Conservation (phyloP, 2,797 vertebrate species). For the Scolopax bukidnonensis region DNA sequence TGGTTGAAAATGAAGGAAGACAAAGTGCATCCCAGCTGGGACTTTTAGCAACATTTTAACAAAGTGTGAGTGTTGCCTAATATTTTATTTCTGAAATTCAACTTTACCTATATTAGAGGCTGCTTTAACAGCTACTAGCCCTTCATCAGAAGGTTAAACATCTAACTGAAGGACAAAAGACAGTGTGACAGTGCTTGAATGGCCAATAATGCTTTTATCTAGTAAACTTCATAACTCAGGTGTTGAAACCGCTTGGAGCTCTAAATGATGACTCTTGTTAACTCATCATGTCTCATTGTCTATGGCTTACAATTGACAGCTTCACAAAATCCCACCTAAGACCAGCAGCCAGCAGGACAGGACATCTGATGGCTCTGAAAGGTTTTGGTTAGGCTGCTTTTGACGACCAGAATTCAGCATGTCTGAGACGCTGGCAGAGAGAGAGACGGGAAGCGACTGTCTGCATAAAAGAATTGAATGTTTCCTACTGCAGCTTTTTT, state of each 20-base stretch:
- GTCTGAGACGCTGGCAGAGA: not conserved
- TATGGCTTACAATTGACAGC: not conserved
- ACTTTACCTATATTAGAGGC: not conserved
- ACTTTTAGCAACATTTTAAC: not conserved
- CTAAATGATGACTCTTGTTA: not conserved
- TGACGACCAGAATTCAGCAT: not conserved
- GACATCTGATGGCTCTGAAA: not conserved
- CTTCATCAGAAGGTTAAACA: not conserved
- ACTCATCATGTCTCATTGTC: rapidly evolving
- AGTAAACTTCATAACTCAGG: not conserved
- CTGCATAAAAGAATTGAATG: not conserved
- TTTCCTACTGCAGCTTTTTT: not conserved
- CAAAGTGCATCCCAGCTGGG: not conserved
- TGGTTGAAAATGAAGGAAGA: not conserved
- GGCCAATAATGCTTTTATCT: not conserved
- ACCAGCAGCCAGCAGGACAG: not conserved
- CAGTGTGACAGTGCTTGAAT: not conserved
- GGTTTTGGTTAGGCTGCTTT: not conserved
- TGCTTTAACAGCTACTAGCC: not conserved
- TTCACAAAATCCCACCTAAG: not conserved
- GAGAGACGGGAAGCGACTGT: not conserved
- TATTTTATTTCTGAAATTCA: not conserved
- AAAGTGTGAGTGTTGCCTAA: not conserved
- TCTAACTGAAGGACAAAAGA: not conserved
- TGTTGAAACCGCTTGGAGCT: not conserved